Evolutionary conservation across 2,797 vertebrate species (phyloP), one percentile per base, ranked within the genome.

Genomic region (Rhinatrema bivittatum): DNA sequence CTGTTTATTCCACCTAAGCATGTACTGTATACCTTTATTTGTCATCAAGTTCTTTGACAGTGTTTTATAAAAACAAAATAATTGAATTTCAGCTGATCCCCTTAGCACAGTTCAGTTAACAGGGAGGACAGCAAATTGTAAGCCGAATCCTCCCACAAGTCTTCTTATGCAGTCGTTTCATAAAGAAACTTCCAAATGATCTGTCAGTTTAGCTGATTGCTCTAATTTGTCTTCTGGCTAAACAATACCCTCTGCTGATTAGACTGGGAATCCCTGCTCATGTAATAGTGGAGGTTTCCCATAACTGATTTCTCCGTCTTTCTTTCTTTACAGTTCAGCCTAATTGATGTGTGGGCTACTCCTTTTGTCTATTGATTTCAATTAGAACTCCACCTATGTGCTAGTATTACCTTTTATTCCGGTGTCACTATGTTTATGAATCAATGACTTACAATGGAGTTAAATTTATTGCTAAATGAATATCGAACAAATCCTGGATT

Each of bases 151-250:
- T 38, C 35, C 35, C 35, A 32, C 35, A 32, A 5, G 19, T 31
- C 28, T 32, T 32, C 17, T 19, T 10, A 17, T 19, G 25, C 17
- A 31, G 29, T 21, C 46, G 16, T 29, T 32, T 24, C 32, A 30
- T 9, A 25, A 41, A 32, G 21, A 33, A 12, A 42, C 15, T 13
- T 34, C 16, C 7, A n/a, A 42, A 27, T 28, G 7, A 27, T 38
- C 44, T 33, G 29, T 39, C 44, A 39, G 28, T 32, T 37, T 23
- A 25, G 12, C 20, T 28, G 31, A 46, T 39, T 36, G 29, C n/a
- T 22, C 16, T 21, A 18, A 29, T 46, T 39, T 26, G 20, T 46
- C 30, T 34, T 29, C 11, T 20, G 15, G 36, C 19, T 39, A 34
- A 46, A 29, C 22, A 14, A 34, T 33, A 39, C 33, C 19, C 20